Base-by-base conservation (phyloP, 2,797 vertebrate species). In the Siniperca scherzeri region DNA sequence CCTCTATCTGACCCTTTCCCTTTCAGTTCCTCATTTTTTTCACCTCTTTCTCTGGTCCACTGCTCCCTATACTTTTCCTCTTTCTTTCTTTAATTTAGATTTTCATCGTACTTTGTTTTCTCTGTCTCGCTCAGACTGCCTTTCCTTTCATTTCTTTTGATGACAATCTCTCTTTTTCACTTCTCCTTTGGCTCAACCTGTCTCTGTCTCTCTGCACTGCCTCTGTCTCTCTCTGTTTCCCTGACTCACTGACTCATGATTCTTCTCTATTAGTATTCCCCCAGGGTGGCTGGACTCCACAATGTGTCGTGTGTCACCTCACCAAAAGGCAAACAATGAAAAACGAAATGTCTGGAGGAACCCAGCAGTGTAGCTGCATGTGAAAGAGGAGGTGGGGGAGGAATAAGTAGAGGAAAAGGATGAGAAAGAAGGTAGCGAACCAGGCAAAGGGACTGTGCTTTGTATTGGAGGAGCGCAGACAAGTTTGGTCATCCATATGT, bases 241-340 rank as follows among this genome's bases (percentile, higher is more conserved):
- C 66, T n/a, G 55, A 75, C 82, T 88, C 83, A 27, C 80, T 71
- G 48, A 80, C 85, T 89, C 90, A 27, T 50, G 78, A 46, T 53
- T 83, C 80, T 76, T 61, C 65, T 82, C 73, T 84, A 92, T 94
- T 91, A 93, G 81, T 89, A 93, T 93, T 93, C 92, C 89, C 87
- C 38, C 42, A 44, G 83, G 82, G 85, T 83, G 90, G 84, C 74
- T 55, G 68, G 73, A 84, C 89, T 89, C 77, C 77, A 85, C 89
- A 76, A 70, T 85, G 89, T 90, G 86, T 84, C 72, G 52, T 70
- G 83, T 92, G 91, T 92, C 92, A 86, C 81, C 81, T 87, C 89
- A 82, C 84, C 83, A 81, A 73, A 84, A 90, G 86, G 80, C 87
- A 92, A 92, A 92, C 83, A 84, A 88, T 87, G 78, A 89, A 88